Base-by-base conservation (phyloP, 2,113 vertebrate genomes). In the Dissostichus mawsoni region DNA sequence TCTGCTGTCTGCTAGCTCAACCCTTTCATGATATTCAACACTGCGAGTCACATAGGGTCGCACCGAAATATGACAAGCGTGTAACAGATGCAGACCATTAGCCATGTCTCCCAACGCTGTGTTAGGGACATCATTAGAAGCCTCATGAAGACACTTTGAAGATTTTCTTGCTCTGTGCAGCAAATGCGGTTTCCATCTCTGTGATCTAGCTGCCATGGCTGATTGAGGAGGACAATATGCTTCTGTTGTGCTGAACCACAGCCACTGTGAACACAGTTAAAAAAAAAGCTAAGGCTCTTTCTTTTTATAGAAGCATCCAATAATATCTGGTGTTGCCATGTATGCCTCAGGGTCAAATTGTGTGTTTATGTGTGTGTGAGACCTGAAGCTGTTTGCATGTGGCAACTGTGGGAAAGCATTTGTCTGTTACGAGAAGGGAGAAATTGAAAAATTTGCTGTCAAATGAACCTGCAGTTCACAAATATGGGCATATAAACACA, bases 221-320 rank as follows among this genome's bases (percentile, higher is more conserved):
- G 86, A 89, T 86, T 76, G 86, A 85, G 71, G 70, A 67, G 77
- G 75, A 90, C 88, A 92, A 90, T 89, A 76, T 62, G 81, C 84
- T 64, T 84, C 83, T 89, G 90, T 88, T 86, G 73, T 73, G 59
- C 79, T 69, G 72, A 73, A 70, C 78, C 79, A 9, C 64, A 18
- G 76, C 87, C 75, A 67, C 87, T 47, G 65, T 78, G 84, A 78
- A 81, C 84, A 71, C 73, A 76, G 20, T 4, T 36, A 18, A 59
- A 44, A 44, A 64, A 23, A 50, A 81, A 82, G 82, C 79, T 79
- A 77, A 73, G 58, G 55, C 78, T 53, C 75, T 78, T 61, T 86
- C 90, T 93, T 92, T 93, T 91, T 88, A 91, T 91, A 92, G 92
- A 89, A 64, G 48, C 83, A 67, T 86, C 90, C 88, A 90, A 90